Conservation (phyloP, 2,113 vertebrate genomes). For the Hiodon alosoides region DNA sequence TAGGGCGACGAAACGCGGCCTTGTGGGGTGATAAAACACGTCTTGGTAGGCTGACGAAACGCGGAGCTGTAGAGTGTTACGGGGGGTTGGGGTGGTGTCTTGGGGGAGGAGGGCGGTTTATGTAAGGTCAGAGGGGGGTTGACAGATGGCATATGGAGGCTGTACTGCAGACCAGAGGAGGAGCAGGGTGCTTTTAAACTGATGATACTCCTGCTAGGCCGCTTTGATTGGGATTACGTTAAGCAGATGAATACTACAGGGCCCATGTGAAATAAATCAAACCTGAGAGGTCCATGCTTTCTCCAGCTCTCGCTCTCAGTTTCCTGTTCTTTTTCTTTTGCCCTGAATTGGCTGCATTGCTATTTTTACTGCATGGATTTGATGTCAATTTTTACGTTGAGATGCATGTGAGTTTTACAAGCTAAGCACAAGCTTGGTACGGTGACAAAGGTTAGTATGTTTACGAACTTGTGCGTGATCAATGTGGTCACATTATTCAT, state of each 20-base stretch:
- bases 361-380: too few relatives aligned
- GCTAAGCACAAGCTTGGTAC: too few relatives aligned
- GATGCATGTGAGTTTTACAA: too few relatives aligned
- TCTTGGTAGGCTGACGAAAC: too few relatives aligned
- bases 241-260: slow-evolving; percentile 34
- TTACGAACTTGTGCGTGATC: too few relatives aligned
- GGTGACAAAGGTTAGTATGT: too few relatives aligned
- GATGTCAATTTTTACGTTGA: too few relatives aligned
- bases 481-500: too few relatives aligned
- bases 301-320: background rate
- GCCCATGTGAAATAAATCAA: slow-evolving; percentile 1
- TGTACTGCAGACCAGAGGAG: slow-evolving; percentile 14
- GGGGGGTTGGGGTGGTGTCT: background rate
- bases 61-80: background rate
- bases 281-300: background rate
- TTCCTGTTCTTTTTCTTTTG: background rate
- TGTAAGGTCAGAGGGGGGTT: slow-evolving; percentile 16
- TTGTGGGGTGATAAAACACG: too few relatives aligned
- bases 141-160: slow-evolving; percentile 45
- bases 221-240: slow-evolving; percentile 33
- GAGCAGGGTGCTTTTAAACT: slow-evolving; percentile 35
- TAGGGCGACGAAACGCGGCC: too few relatives aligned
- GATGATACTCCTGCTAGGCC: slow-evolving; percentile 23
- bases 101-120: background rate
- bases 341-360: too few relatives aligned